Conservation (phyloP, 2,113 vertebrate species). For the Lepus europaeus region DNA sequence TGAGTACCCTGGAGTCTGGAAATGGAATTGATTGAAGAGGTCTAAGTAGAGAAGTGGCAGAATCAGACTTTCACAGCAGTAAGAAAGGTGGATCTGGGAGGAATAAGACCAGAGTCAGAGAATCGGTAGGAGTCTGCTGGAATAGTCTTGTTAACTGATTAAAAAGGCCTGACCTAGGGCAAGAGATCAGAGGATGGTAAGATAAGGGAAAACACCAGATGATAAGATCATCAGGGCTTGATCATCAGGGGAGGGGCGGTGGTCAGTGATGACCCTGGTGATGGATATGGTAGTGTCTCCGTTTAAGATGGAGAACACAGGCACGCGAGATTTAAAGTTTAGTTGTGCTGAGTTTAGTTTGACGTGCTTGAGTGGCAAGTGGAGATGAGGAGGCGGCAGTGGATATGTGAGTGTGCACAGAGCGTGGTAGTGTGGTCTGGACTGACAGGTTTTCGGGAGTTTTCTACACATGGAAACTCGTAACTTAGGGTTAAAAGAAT, state of each 20-base stretch:
- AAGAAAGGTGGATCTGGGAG: not conserved
- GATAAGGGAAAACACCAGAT: too few species aligned
- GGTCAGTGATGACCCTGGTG: not conserved
- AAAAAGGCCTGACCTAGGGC: not conserved
- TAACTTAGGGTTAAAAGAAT: not conserved
- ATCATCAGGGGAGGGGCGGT: not conserved
- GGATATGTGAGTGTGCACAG: not conserved
- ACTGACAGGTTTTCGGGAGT: not conserved
- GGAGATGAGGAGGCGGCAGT: not conserved
- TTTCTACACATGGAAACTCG: not conserved
- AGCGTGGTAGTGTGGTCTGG: not conserved
- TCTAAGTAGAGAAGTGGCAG: conserved; percentile 23
- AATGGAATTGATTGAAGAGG: not conserved
- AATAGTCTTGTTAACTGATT: not conserved
- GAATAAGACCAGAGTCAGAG: not conserved
- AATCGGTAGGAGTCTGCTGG: not conserved
- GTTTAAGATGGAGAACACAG: not conserved
- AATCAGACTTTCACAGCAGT: not conserved
- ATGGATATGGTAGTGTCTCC: not conserved
- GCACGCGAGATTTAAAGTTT: not conserved
- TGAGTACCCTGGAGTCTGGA: not conserved
- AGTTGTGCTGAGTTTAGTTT: not conserved
- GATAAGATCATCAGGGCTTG: not conserved
- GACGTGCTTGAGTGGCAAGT: not conserved
- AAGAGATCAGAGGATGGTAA: not conserved